phyloP scores from a whole-genome alignment of 2,113 vertebrate species.

The Sturnira hondurensis region DNA sequence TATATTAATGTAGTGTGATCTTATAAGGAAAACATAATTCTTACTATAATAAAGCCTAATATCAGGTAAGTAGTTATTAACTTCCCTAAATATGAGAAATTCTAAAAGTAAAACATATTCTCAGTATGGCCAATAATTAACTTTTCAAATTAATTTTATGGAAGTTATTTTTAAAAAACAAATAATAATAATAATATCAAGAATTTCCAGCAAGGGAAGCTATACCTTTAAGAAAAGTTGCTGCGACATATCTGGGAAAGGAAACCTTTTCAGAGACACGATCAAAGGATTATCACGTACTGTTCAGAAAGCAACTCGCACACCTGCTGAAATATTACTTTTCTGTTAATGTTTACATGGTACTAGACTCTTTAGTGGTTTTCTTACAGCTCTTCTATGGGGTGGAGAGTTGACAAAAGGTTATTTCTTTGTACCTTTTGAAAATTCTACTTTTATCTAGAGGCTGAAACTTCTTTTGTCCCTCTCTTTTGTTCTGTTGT shows the following conservation, averaged over 20 bases:
- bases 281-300: slow-evolving; percentile 56
- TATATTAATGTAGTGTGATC: neutral
- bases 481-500: slow-evolving; percentile 48
- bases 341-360: slow-evolving; percentile 51
- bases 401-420: slow-evolving; percentile 63
- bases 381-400: slow-evolving; percentile 44
- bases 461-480: slow-evolving; percentile 49
- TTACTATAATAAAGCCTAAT: neutral
- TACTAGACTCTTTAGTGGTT: slow-evolving; percentile 20
- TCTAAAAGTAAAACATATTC: slow-evolving; percentile 26
- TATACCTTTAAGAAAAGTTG: slow-evolving; percentile 49
- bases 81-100: slow-evolving; percentile 20
- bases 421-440: slow-evolving; percentile 69
- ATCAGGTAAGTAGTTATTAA: neutral
- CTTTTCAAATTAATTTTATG: neutral
- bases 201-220: neutral
- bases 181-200: neutral
- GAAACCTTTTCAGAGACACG: neutral
- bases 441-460: slow-evolving; percentile 50
- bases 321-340: slow-evolving; percentile 79
- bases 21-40: neutral
- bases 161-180: neutral
- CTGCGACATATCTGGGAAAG: slow-evolving; percentile 36
- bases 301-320: slow-evolving; percentile 56
- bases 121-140: neutral